These are phyloP conservation scores for Sphaeridia pumilis DNA, from an alignment of 2,888 invertebrate genomes.

Conservation along the genomic window DNA sequence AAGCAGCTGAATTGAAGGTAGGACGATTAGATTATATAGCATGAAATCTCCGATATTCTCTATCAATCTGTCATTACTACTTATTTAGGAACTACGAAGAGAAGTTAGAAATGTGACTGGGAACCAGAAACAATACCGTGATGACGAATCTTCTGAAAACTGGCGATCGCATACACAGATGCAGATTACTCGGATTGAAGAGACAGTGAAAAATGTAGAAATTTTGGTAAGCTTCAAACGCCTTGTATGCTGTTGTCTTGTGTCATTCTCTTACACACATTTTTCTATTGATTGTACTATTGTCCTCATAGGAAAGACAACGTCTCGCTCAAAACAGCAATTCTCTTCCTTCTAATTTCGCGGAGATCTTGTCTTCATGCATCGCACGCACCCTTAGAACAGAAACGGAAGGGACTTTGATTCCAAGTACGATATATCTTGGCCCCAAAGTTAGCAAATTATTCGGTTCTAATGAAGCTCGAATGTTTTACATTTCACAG, in stretches of 20 bases:
- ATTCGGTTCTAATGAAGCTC: neutral
- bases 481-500: conserved; percentile 30
- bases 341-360: conserved; percentile 27
- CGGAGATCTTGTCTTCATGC: conserved; percentile 26
- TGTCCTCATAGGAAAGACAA: conserved; percentile 22
- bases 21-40: neutral
- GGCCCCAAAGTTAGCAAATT: neutral
- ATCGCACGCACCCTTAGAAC: conserved; percentile 42
- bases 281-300: neutral
- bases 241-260: neutral
- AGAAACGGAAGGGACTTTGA: conserved; percentile 47
- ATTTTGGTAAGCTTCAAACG: conserved; percentile 5
- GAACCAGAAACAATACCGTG: conserved; percentile 9
- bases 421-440: conserved; percentile 38
- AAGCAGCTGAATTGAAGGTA: conserved; percentile 32
- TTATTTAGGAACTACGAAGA: conserved; percentile 28
- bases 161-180: conserved; percentile 19
- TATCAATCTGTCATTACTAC: no score
- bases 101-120: conserved; percentile 24
- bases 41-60: neutral
- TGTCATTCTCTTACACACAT: neutral
- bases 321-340: conserved; percentile 17
- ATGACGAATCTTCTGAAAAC: conserved; percentile 18
- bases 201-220: conserved; percentile 23
- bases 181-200: conserved; percentile 25